Evolutionary conservation across 2,888 invertebrate species (phyloP).

Genomic region (Sinotaia quadrata): DNA sequence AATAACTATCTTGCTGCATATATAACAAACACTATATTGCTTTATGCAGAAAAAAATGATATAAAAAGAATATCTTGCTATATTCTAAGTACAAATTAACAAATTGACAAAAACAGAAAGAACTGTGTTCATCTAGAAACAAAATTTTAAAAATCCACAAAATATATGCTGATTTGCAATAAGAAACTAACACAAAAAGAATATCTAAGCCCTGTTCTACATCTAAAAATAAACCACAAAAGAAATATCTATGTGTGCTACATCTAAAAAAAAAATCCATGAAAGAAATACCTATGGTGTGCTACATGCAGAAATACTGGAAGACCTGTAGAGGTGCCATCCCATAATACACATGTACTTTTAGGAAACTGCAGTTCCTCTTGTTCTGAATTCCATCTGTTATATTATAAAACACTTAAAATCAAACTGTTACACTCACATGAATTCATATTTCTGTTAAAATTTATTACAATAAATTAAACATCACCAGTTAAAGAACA

Average conservation of each 20-base stretch:
- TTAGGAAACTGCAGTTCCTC: constrained; percentile 63
- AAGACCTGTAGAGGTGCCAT: constrained; percentile 58
- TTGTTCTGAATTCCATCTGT: constrained; percentile 39
- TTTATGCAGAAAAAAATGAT: too few species aligned
- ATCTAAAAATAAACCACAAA: not conserved
- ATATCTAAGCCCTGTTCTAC: not conserved
- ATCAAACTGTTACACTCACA: not conserved
- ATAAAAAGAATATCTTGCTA: too few species aligned
- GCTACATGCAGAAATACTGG: constrained; percentile 58
- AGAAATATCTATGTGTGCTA: not conserved
- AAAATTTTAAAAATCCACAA: not conserved
- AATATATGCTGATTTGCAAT: not conserved
- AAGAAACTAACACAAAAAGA: not conserved
- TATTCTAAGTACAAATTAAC: not conserved
- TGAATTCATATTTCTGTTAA: too few species aligned
- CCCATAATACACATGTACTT: constrained; percentile 66
- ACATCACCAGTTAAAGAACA: too few species aligned
- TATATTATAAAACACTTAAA: constrained; percentile 41
- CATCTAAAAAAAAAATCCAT: not conserved
- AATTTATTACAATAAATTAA: too few species aligned
- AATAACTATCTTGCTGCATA: too few species aligned
- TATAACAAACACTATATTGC: too few species aligned
- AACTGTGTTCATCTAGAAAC: not conserved
- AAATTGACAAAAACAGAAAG: not conserved
- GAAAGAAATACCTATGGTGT: constrained; percentile 56